Base-by-base conservation (phyloP, 2,113 vertebrate species). In the Scatophagus argus region DNA sequence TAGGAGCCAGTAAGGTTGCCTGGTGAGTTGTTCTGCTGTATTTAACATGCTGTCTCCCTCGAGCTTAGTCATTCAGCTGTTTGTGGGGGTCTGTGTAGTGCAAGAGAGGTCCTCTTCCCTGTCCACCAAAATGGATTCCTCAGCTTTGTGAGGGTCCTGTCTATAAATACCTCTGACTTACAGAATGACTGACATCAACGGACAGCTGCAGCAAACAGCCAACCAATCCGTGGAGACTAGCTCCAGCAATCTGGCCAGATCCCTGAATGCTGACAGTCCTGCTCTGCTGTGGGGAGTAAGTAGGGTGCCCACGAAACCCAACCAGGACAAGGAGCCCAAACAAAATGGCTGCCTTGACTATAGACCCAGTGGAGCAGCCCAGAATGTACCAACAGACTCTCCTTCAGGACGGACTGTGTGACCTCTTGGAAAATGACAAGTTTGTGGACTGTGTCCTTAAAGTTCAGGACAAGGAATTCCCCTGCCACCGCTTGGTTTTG, bases 351-450 rank as follows among this genome's bases (percentile, higher is more conserved):
- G 92, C 92, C 69, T 65, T 95, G 81, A 93, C 94, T n/a, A 89
- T 96, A 62, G 96, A 97, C 83, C 96, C 97, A 34, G 85, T 83
- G 0, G 95, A 96, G 87, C 97, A 99, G 88, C 88, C 96, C 81
- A 95, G 97, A 2, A 94, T 99, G 91, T 99, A 99, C 94, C 97
- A 99, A 83, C 97, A 98, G 91, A 97, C 96, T 0, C 93, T 99
- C n/a, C 96, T 99, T 62, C 97, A 99, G 88, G 97, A 98, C 0
- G 97, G 97, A n/a, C 94, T 99, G 62, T 97, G 96, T 72, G 97
- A 99, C 83, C 95, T 99, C 88, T 70, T 99, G 87, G 97, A 99
- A 89, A 96, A 96, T 55, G 94, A 95, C 52, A 97, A 96, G 88
- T 98, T 99, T 79, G 95, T 99, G 71, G 97, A 98, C 85, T 98